Conservation (phyloP, 2,113 vertebrate genomes). For the Orycteropus afer region DNA sequence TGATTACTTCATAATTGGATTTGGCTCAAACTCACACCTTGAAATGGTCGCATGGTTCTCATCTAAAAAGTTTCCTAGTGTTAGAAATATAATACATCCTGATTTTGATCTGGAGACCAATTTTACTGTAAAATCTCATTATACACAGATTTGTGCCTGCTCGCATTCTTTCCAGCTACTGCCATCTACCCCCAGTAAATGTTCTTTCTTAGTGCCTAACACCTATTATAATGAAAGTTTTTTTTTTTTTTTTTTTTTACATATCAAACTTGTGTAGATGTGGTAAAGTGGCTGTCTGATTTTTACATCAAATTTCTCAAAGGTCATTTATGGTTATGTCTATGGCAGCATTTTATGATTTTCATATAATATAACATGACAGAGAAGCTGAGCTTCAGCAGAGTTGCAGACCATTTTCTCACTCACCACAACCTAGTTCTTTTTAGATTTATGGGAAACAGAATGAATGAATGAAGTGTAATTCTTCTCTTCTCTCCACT, state of each 20-base stretch:
- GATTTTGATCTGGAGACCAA: conserved; percentile 3
- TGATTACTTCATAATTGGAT: conserved; percentile 52
- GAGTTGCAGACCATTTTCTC: not conserved
- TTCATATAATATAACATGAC: conserved; percentile 27
- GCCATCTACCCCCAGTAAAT: not conserved
- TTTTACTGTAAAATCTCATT: conserved; percentile 56
- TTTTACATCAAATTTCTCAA: conserved; percentile 53
- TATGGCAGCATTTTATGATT: conserved; percentile 23
- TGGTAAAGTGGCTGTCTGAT: conserved; percentile 19
- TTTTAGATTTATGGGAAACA: not conserved
- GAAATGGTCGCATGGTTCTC: conserved; percentile 34
- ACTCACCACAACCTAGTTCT: not conserved
- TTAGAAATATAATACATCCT: conserved; percentile 49
- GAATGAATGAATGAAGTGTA: not conserved
- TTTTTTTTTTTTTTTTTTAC: too few relatives aligned
- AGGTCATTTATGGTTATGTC: not conserved
- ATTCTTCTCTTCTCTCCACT: not conserved
- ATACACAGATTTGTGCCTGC: not conserved
- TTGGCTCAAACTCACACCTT: conserved; percentile 54
- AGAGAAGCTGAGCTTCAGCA: not conserved
- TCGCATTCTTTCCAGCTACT: conserved; percentile 12
- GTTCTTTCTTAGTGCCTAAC: conserved; percentile 3
- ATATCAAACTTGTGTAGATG: conserved; percentile 1
- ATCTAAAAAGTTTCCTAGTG: not conserved
- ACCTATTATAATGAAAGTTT: conserved; percentile 38